Percentiles rank a stretch among this genome's conserved stretches.
phyloP scores from a whole-genome alignment of 2,888 invertebrate genomes.

The Atrina japonica region DNA sequence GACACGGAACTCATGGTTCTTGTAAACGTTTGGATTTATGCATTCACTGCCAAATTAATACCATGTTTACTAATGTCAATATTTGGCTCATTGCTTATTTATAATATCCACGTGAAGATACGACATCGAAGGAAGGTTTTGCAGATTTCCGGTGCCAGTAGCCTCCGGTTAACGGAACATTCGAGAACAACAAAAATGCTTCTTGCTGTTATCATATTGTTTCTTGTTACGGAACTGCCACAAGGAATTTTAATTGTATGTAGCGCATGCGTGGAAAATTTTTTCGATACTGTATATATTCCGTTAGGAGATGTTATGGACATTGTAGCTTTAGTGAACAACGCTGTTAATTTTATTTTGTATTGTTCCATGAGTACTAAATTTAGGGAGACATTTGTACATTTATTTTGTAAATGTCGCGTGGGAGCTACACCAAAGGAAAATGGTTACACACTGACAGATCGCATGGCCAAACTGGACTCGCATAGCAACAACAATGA shows the following conservation, averaged over 20 bases:
- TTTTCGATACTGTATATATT: constrained; percentile 84
- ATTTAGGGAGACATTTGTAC: constrained; percentile 85
- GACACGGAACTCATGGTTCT: constrained; percentile 65
- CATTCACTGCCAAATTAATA: constrained; percentile 93
- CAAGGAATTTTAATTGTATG: constrained; percentile 89
- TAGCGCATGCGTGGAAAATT: constrained; percentile 87
- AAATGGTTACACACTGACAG: constrained; percentile 51
- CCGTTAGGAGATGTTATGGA: constrained; percentile 90
- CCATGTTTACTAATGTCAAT: constrained; percentile 93
- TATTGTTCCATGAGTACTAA: constrained; percentile 97
- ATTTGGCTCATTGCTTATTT: constrained; percentile 80
- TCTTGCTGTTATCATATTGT: constrained; percentile 90
- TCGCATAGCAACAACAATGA: constrained; percentile 59
- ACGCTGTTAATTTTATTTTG: constrained; percentile 94
- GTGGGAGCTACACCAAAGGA: constrained; percentile 33
- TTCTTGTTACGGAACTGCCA: constrained; percentile 93
- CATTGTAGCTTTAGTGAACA: constrained; percentile 92
- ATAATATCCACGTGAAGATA: constrained; percentile 70
- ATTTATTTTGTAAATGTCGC: constrained; percentile 61
- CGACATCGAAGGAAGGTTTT: constrained; percentile 67
- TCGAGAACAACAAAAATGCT: constrained; percentile 94
- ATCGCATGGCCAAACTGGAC: constrained; percentile 48
- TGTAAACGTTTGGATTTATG: constrained; percentile 93
- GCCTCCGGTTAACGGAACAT: constrained; percentile 70
- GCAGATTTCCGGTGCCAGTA: constrained; percentile 68